Base-by-base conservation (phyloP, 2,797 vertebrate genomes). In the Sciurus carolinensis region DNA sequence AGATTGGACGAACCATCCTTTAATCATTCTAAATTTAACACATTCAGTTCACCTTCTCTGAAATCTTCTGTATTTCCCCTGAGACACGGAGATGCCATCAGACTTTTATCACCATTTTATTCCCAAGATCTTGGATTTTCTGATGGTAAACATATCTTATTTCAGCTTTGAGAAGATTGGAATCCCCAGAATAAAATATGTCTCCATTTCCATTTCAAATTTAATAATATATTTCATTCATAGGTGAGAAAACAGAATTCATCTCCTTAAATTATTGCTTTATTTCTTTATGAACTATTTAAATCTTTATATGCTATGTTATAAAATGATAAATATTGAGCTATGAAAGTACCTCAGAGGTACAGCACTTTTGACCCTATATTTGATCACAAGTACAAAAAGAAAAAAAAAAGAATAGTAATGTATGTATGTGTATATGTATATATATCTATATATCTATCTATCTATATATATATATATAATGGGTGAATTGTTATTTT, bases 161-260 rank as follows among this genome's bases (percentile, higher is more conserved):
- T 52, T 33, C 64, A 83, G 18, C 11, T 83, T 76, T 30, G 72
- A 90, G 28, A 85, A 71, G 36, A 1, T 26, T 69, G 33, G 33
- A 85, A 69, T 6, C 8, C 7, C 7, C 26, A 91, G 62, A 39
- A 30, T 2, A 59, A 50, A 10, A 42, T 64, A 64, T 30, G 11
- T 91, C 59, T 75, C 39, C 2, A 88, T 91, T 93, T 62, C 18
- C 18, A 30, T 81, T 79, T 75, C 64, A 76, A 75, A 81, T 64
- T 69, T 28, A 82, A 89, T 52, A 87, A 39, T 66, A 0, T 30
- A 15, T 87, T 57, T 20, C 92, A 47, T 36, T 82, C 4, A 57
- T 2, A 20, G 52, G 22, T 79, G 39, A 87, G 15, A 93, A 95
- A 95, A 71, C 76, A 69, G 7, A 22, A 66, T 67, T 57, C 12